These are phyloP conservation scores for Lithophane leautieri DNA, from an alignment of 2,888 invertebrate species.

Conservation along the genomic window DNA sequence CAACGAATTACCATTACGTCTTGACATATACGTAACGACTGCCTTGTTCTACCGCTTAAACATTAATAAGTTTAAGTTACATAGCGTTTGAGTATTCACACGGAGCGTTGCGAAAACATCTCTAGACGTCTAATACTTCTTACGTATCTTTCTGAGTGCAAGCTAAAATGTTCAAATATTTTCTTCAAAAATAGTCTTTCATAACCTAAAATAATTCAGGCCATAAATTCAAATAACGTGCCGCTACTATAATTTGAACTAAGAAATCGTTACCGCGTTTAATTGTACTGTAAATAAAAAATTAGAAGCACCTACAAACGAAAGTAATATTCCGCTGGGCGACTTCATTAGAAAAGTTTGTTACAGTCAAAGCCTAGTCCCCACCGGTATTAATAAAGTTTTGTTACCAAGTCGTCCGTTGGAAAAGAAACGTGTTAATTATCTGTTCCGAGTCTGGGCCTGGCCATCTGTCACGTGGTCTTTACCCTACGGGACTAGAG, in stretches of 20 bases:
- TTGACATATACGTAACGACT: slow-evolving; percentile 73
- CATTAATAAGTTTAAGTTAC: slow-evolving; percentile 66
- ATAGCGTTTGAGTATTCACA: slow-evolving; percentile 51
- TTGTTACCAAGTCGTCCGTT: slow-evolving; percentile 82
- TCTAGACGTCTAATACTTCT: slow-evolving; percentile 46
- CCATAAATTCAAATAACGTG: slow-evolving; percentile 54
- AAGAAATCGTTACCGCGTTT: slow-evolving; percentile 49
- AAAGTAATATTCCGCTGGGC: slow-evolving; percentile 86
- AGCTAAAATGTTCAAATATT: slow-evolving; percentile 38
- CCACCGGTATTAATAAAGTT: slow-evolving; percentile 90
- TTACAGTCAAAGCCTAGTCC: slow-evolving; percentile 87
- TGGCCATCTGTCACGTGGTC: slow-evolving; percentile 84
- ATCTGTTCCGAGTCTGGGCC: slow-evolving; percentile 77
- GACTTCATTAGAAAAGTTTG: slow-evolving; percentile 90
- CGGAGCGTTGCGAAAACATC: slow-evolving; percentile 39
- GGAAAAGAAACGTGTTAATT: slow-evolving; percentile 90
- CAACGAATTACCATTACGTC: slow-evolving; percentile 74
- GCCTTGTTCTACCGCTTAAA: slow-evolving; percentile 73
- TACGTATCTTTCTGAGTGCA: slow-evolving; percentile 28
- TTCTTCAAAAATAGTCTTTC: slow-evolving; percentile 28
- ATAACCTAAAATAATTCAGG: slow-evolving; percentile 27
- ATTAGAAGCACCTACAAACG: slow-evolving; percentile 82
- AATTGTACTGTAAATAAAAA: slow-evolving; percentile 80
- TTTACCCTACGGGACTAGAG: slow-evolving; percentile 68
- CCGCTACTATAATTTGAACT: slow-evolving; percentile 33